A percentile compares a stretch with the other conserved stretches of the same genome.
These are phyloP conservation scores for Laupala kohalensis DNA, from an alignment of 1,140 invertebrate species.

Conservation along the genomic window DNA sequence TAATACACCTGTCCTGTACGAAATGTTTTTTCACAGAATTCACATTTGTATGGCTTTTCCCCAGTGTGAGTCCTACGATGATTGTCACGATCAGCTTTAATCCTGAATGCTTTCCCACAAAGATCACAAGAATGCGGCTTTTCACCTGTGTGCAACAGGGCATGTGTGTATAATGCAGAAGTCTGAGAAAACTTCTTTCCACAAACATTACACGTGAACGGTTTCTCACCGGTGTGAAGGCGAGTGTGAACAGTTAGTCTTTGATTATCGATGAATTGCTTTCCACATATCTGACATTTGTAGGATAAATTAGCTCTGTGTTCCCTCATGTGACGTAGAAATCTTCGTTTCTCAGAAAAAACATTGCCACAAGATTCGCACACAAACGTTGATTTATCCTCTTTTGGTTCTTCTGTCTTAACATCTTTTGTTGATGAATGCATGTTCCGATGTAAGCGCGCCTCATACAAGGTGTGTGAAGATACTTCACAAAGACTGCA, in stretches of 20 bases:
- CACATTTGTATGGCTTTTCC: slow-evolving; percentile 26
- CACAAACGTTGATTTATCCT: background rate
- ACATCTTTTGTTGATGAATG: background rate
- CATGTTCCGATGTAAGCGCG: slow-evolving; percentile 1
- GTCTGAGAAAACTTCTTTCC: slow-evolving; percentile 36
- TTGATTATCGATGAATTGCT: slow-evolving; percentile 2
- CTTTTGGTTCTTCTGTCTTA: background rate
- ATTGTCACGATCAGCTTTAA: slow-evolving; percentile 17
- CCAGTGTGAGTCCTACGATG: slow-evolving; percentile 18
- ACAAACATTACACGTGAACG: slow-evolving; percentile 36
- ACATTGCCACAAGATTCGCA: slow-evolving; percentile 9
- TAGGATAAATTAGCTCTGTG: background rate
- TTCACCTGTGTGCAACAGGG: slow-evolving; percentile 39
- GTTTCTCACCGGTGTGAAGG: slow-evolving; percentile 54
- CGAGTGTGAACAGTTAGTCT: slow-evolving; percentile 32
- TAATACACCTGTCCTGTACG: slow-evolving; percentile 27
- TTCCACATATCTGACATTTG: slow-evolving; percentile 2
- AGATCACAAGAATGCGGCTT: slow-evolving; percentile 39
- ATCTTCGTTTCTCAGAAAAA: slow-evolving; percentile 1
- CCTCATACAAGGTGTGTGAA: slow-evolving; percentile 10
- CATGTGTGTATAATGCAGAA: slow-evolving; percentile 40
- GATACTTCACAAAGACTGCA: slow-evolving; percentile 8
- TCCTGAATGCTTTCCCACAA: slow-evolving; percentile 38
- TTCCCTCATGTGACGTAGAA: slow-evolving; percentile 3
- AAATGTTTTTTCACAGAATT: slow-evolving; percentile 39